These are phyloP conservation scores for Netelia virgata DNA, from an alignment of 2,888 invertebrate species.

Conservation along the genomic window DNA sequence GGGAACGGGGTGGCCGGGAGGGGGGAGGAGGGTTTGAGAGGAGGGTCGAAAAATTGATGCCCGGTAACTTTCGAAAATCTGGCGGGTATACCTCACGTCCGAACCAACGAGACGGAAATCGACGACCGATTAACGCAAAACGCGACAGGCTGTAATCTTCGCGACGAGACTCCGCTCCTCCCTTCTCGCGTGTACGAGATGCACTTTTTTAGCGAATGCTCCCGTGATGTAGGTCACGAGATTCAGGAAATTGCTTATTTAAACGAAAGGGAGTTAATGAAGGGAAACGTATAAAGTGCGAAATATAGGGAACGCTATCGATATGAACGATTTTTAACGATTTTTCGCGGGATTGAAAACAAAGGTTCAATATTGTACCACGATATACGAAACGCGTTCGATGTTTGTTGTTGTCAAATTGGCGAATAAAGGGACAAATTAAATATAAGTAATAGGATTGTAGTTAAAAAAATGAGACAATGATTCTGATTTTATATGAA, in stretches of 20 bases:
- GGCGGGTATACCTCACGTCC: constrained; percentile 68
- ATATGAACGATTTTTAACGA: no score
- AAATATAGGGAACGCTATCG: no score
- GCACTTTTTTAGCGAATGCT: constrained; percentile 3
- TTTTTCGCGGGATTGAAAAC: no score
- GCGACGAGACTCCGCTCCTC: neutral
- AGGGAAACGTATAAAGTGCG: no score
- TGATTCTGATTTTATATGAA: no score
- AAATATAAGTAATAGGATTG: no score
- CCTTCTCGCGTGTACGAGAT: constrained; percentile 25
- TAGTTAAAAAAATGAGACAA: no score
- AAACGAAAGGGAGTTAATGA: neutral
- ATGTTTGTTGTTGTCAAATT: no score
- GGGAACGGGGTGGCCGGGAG: neutral
- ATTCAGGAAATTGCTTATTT: neutral
- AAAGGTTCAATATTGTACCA: no score
- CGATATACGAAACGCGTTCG: no score
- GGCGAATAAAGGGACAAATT: no score
- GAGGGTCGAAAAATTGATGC: constrained; percentile 2
- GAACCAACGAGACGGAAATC: constrained; percentile 60
- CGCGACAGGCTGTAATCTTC: constrained; percentile 62
- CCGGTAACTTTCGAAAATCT: constrained; percentile 75
- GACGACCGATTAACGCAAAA: constrained; percentile 62
- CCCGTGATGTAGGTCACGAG: neutral
- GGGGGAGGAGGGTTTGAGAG: no score